Percentiles rank a stretch among this genome's conserved stretches.
Evolutionary conservation across 2,797 vertebrate genomes (phyloP).

Genomic region (Clamator glandarius): DNA sequence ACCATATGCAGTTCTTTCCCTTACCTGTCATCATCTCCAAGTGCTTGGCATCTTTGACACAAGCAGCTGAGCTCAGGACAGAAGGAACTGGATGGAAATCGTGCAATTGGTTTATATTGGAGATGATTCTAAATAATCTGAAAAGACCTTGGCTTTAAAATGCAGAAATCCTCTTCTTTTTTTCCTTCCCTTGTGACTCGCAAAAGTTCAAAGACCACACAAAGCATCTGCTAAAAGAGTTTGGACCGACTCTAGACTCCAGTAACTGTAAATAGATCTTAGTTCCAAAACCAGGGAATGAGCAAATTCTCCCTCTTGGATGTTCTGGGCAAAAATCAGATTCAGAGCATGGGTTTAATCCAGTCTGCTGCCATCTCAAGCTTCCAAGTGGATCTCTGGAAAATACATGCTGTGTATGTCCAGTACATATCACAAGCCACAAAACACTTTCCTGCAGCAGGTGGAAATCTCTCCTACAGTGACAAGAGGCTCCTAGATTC

Average conservation of each 20-base stretch:
- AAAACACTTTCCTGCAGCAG: background rate
- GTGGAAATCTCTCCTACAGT: background rate
- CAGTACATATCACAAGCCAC: background rate
- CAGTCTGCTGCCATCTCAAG: background rate
- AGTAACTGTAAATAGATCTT: constrained; percentile 22
- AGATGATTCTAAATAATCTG: constrained; percentile 27
- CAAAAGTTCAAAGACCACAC: constrained; percentile 41
- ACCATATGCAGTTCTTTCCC: constrained; percentile 30
- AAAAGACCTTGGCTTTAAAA: constrained; percentile 30
- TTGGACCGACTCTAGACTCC: background rate
- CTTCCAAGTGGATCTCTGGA: background rate
- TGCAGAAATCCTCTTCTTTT: background rate
- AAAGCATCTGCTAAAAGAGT: constrained; percentile 54
- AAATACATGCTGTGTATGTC: background rate
- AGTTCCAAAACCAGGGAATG: constrained; percentile 37
- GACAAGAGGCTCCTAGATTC: background rate
- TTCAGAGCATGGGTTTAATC: background rate
- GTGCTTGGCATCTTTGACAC: constrained; percentile 7
- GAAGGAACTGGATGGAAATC: constrained; percentile 33
- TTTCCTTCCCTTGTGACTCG: background rate
- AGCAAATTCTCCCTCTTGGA: constrained; percentile 17
- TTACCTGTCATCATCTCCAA: constrained; percentile 56
- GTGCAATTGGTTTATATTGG: background rate
- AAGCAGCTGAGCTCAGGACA: constrained; percentile 4
- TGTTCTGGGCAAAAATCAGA: background rate